Evolutionary conservation across 2,113 vertebrate genomes (phyloP).

Genomic region (Telmatochromis brichardi): DNA sequence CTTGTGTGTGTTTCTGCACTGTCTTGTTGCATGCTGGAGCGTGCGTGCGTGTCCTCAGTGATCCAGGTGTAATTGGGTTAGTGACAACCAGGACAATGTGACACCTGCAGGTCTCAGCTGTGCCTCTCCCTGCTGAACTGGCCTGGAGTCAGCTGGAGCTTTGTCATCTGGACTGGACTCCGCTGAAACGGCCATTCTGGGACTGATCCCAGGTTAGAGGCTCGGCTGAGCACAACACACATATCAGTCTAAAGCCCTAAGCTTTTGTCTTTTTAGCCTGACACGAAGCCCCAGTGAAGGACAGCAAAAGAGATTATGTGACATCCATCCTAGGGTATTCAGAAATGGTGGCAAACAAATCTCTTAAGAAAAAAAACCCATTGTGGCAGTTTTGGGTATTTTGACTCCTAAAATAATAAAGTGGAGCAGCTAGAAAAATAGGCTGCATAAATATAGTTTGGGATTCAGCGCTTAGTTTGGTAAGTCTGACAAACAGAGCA

Average conservation of each 20-base stretch:
- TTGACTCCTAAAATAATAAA: not conserved
- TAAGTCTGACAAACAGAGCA: not conserved
- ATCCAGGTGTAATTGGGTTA: conserved; percentile 66
- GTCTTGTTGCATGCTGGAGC: conserved; percentile 3
- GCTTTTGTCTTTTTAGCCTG: conserved; percentile 18
- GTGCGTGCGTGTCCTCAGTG: not conserved
- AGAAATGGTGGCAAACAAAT: not conserved
- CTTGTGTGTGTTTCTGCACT: not conserved
- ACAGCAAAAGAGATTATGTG: not conserved
- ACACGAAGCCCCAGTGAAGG: not conserved
- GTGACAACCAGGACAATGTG: conserved; percentile 66
- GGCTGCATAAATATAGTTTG: not conserved
- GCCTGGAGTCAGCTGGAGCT: conserved; percentile 58
- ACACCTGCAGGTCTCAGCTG: conserved; percentile 65
- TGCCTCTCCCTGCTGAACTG: conserved; percentile 43
- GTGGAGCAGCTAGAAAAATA: not conserved
- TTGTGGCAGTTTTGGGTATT: not conserved
- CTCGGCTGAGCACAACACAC: not conserved
- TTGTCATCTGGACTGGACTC: conserved; percentile 49
- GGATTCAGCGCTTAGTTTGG: not conserved
- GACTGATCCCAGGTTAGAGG: conserved; percentile 27
- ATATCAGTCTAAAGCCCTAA: conserved; percentile 20
- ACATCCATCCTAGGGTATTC: not conserved
- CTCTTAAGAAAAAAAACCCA: not conserved
- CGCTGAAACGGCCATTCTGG: conserved; percentile 16